phyloP scores from a whole-genome alignment of 2,113 vertebrate genomes.

The Heterocephalus glaber region DNA sequence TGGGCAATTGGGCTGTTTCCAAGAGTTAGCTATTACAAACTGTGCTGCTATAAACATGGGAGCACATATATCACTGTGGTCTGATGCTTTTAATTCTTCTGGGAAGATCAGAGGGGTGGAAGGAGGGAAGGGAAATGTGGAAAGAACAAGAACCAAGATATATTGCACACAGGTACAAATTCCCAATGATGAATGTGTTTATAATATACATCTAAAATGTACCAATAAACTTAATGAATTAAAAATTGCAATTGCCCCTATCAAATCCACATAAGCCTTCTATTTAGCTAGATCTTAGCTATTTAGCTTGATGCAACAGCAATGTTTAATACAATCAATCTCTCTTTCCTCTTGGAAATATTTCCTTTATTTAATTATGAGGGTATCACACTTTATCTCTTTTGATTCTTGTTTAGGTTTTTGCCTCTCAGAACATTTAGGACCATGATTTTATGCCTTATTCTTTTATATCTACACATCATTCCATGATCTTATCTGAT shows the following conservation, averaged over 20 bases:
- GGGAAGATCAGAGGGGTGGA: too few relatives aligned
- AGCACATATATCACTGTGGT: too few relatives aligned
- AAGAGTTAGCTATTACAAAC: too few relatives aligned
- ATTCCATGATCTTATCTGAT: background rate
- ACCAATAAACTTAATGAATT: too few relatives aligned
- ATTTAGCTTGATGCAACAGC: background rate
- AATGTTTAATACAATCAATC: background rate
- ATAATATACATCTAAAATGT: too few relatives aligned
- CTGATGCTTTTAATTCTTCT: too few relatives aligned
- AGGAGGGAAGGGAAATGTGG: too few relatives aligned
- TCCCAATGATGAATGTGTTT: too few relatives aligned
- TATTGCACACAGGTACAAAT: too few relatives aligned
- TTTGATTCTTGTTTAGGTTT: background rate
- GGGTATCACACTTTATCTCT: background rate
- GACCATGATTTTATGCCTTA: background rate
- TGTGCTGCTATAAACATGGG: too few relatives aligned
- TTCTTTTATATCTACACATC: background rate
- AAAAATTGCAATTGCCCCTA: background rate
- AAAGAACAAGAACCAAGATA: too few relatives aligned
- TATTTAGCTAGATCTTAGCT: background rate
- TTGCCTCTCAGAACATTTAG: background rate
- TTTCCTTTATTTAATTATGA: background rate
- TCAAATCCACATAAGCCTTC: background rate
- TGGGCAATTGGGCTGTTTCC: too few relatives aligned
- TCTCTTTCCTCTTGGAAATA: background rate